A percentile compares a stretch with the other conserved stretches of the same genome.
phyloP scores from a whole-genome alignment of 2,797 vertebrate species.

The Tachyglossus aculeatus region DNA sequence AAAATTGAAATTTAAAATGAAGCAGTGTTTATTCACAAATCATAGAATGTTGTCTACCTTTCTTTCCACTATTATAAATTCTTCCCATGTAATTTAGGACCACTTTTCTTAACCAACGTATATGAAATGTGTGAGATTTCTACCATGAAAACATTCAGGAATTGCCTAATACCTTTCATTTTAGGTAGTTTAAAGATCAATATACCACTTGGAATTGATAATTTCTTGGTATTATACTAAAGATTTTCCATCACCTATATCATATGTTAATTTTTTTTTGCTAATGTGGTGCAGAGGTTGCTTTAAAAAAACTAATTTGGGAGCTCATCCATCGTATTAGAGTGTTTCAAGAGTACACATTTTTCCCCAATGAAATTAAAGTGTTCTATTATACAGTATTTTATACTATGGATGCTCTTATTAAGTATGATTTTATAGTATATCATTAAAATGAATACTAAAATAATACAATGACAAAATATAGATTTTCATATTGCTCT shows the following conservation, averaged over 20 bases:
- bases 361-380: slow-evolving; percentile 69
- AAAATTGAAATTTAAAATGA: background rate
- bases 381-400: slow-evolving; percentile 64
- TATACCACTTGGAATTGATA: slow-evolving; percentile 61
- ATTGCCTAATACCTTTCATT: slow-evolving; percentile 43
- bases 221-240: slow-evolving; percentile 49
- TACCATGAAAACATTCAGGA: slow-evolving; percentile 53
- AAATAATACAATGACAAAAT: slow-evolving; percentile 66
- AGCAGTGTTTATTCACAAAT: background rate
- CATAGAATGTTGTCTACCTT: background rate
- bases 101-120: slow-evolving; percentile 20
- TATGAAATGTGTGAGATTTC: slow-evolving; percentile 20
- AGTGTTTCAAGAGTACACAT: slow-evolving; percentile 33
- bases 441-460: slow-evolving; percentile 71
- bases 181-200: slow-evolving; percentile 48
- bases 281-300: slow-evolving; percentile 69
- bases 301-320: slow-evolving; percentile 46
- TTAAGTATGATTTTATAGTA: slow-evolving; percentile 66
- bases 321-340: slow-evolving; percentile 48
- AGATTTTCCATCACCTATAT: slow-evolving; percentile 72
- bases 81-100: background rate
- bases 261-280: slow-evolving; percentile 74
- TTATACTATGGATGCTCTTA: slow-evolving; percentile 61
- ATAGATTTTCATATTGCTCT: slow-evolving; percentile 68
- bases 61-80: slow-evolving; percentile 25